phyloP scores from a whole-genome alignment of 2,888 invertebrate genomes.

The Amblyjoppa proteus region DNA sequence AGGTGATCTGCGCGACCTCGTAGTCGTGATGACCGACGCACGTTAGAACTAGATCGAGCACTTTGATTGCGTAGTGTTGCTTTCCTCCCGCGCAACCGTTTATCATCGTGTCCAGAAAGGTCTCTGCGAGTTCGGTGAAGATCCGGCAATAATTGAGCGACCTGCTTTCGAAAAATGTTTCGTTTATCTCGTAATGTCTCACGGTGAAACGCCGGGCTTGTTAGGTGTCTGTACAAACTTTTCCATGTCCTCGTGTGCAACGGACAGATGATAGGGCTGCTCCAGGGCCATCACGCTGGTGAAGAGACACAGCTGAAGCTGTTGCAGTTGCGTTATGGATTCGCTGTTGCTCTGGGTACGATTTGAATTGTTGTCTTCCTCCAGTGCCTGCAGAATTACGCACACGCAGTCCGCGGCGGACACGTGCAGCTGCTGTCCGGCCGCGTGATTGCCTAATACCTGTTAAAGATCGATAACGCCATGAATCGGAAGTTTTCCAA shows the following conservation, averaged over 20 bases:
- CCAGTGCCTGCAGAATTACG: conserved; percentile 93
- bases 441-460: conserved; percentile 88
- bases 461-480: conserved; percentile 61
- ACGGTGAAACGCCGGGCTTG: neutral
- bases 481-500: neutral
- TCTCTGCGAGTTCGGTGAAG: conserved; percentile 97
- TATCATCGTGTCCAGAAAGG: conserved; percentile 94
- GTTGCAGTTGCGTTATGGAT: conserved; percentile 85
- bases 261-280: conserved; percentile 95
- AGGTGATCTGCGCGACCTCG: conserved; percentile 95
- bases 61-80: conserved; percentile 92
- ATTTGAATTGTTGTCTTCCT: conserved; percentile 85
- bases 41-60: conserved; percentile 94
- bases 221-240: conserved; percentile 86
- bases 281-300: conserved; percentile 93
- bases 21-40: conserved; percentile 99
- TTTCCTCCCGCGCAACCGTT: conserved; percentile 87
- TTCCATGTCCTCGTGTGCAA: conserved; percentile 97
- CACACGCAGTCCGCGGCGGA: conserved; percentile 96
- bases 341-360: conserved; percentile 86
- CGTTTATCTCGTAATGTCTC: conserved; percentile 35
- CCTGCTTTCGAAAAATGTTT: conserved; percentile 80
- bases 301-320: conserved; percentile 93
- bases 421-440: conserved; percentile 91
- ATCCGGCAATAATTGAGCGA: conserved; percentile 97